phyloP scores from a whole-genome alignment of 2,113 vertebrate genomes.

The Conger conger region DNA sequence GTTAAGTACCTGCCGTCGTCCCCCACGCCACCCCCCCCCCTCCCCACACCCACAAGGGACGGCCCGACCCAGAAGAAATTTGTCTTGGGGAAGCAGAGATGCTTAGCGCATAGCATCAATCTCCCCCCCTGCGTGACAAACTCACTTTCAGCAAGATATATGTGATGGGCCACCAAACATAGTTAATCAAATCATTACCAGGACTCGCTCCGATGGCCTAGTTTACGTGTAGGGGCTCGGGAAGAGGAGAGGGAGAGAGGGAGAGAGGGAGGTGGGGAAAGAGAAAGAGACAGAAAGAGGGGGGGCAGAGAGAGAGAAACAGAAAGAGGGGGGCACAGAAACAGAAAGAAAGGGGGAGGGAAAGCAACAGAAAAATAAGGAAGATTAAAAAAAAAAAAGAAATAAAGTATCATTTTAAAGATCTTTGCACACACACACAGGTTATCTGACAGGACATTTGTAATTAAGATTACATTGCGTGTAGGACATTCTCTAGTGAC shows the following conservation, averaged over 20 bases:
- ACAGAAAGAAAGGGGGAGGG: slow-evolving; percentile 26
- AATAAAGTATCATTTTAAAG: not conserved
- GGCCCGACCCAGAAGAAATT: slow-evolving; percentile 39
- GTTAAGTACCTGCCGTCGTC: slow-evolving; percentile 17
- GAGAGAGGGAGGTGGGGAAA: slow-evolving; percentile 36
- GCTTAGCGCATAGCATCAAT: slow-evolving; percentile 59
- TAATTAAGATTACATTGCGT: not conserved
- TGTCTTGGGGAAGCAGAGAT: slow-evolving; percentile 38
- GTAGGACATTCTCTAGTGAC: not conserved
- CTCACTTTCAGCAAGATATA: slow-evolving; percentile 64
- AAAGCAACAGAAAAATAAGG: slow-evolving; percentile 44
- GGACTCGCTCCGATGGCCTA: slow-evolving; percentile 60
- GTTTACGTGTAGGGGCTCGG: slow-evolving; percentile 35
- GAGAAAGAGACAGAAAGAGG: slow-evolving; percentile 38
- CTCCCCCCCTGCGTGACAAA: slow-evolving; percentile 57
- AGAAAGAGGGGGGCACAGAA: slow-evolving; percentile 40
- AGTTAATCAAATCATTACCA: slow-evolving; percentile 71
- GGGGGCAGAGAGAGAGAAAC: slow-evolving; percentile 44
- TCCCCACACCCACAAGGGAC: slow-evolving; percentile 8
- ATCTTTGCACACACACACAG: not conserved
- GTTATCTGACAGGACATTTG: not conserved
- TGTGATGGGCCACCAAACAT: slow-evolving; percentile 56
- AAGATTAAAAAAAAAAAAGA: slow-evolving; percentile 15
- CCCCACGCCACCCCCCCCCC: not conserved
- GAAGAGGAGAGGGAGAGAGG: not conserved